Conservation (phyloP, 2,113 vertebrate species). For the Machaerirhynchus nigripectus region DNA sequence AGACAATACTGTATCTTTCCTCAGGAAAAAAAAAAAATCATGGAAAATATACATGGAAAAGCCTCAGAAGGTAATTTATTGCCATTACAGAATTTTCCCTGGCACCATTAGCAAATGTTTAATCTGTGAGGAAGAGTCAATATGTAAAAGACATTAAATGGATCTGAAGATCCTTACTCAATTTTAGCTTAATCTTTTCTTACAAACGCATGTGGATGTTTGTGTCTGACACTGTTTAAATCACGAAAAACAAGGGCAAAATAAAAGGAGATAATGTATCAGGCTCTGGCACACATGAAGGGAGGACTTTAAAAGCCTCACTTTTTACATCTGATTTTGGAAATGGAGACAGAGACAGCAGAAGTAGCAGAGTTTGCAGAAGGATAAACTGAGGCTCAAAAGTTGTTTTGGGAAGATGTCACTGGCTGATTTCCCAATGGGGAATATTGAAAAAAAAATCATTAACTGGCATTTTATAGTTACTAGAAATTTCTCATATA, state of each 20-base stretch:
- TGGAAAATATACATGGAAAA: constrained; percentile 29
- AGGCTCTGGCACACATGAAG: not conserved
- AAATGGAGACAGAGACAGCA: not conserved
- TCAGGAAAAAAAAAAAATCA: not conserved
- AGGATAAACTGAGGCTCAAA: not conserved
- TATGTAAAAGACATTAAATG: constrained; percentile 10
- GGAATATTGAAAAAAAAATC: not conserved
- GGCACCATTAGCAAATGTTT: not conserved
- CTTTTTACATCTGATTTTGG: not conserved
- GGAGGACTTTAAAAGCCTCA: not conserved
- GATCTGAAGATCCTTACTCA: not conserved
- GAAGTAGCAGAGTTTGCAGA: constrained; percentile 23
- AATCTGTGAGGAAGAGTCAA: not conserved
- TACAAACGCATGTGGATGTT: not conserved
- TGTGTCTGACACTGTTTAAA: not conserved
- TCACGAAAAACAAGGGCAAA: not conserved
- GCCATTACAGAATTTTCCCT: constrained; percentile 24
- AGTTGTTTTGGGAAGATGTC: not conserved
- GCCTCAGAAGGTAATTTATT: constrained; percentile 20
- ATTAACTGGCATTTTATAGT: not conserved
- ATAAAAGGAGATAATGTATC: not conserved
- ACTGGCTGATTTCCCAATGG: not conserved
- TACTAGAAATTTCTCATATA: not conserved
- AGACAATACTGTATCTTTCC: not conserved
- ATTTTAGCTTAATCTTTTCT: constrained; percentile 12